Evolutionary conservation across 2,888 invertebrate genomes (phyloP).

Genomic region (Lobophora halterata): DNA sequence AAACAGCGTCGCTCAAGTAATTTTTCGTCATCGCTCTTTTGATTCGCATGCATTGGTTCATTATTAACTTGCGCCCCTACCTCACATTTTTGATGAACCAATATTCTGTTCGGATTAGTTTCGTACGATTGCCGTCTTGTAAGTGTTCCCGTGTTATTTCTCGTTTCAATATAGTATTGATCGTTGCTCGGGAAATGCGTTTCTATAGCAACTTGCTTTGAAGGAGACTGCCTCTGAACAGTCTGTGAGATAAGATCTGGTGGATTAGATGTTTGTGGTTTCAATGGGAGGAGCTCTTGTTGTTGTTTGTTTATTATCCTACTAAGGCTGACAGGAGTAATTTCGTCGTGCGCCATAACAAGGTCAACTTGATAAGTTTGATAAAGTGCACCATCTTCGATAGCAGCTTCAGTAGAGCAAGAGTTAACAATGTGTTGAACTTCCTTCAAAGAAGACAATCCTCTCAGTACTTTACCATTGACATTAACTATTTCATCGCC

Average conservation of each 20-base stretch:
- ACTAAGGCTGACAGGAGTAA: constrained; percentile 76
- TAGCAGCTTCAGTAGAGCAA: constrained; percentile 69
- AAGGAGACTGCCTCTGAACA: constrained; percentile 61
- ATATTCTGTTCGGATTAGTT: constrained; percentile 37
- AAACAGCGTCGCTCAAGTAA: constrained; percentile 65
- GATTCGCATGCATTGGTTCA: constrained; percentile 53
- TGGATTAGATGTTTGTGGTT: constrained; percentile 50
- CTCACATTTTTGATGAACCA: constrained; percentile 55
- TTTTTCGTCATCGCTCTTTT: constrained; percentile 78
- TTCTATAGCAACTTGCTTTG: constrained; percentile 70
- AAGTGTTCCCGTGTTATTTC: constrained; percentile 42
- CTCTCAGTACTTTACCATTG: constrained; percentile 90
- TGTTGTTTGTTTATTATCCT: constrained; percentile 65
- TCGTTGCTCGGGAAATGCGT: constrained; percentile 70
- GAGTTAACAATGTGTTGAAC: constrained; percentile 81
- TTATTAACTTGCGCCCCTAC: constrained; percentile 59
- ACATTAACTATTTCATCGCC: constrained; percentile 95
- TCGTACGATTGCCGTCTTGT: constrained; percentile 39
- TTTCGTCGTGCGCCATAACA: constrained; percentile 84
- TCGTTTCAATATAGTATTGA: constrained; percentile 45
- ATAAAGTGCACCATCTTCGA: constrained; percentile 60
- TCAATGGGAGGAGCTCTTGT: constrained; percentile 47
- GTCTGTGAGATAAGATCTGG: constrained; percentile 75
- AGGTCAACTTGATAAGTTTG: constrained; percentile 80
- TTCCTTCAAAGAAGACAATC: constrained; percentile 84